These are phyloP conservation scores for Sebastes cheni DNA, from an alignment of 2,797 vertebrate species.

Conservation along the genomic window DNA sequence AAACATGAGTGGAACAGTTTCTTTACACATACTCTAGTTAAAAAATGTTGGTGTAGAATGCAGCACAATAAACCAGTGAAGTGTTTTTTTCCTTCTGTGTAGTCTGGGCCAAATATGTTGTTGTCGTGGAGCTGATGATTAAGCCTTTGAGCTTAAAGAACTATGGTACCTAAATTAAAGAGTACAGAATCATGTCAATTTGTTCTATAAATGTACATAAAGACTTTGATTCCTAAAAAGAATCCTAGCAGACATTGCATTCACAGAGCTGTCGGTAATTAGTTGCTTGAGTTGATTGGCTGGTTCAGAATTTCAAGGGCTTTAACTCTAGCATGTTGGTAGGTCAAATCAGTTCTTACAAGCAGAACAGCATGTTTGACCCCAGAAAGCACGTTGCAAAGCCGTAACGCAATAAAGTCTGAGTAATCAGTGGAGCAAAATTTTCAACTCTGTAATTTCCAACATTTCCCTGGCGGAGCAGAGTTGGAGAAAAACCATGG, in stretches of 20 bases:
- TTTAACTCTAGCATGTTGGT: slow-evolving; percentile 7
- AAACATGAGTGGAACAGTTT: not conserved
- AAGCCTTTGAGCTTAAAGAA: not conserved
- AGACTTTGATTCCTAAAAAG: slow-evolving; percentile 24
- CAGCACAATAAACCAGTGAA: not conserved
- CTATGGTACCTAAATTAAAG: slow-evolving; percentile 41
- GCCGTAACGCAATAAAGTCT: not conserved
- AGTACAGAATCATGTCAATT: slow-evolving; percentile 17
- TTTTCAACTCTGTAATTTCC: slow-evolving; percentile 50
- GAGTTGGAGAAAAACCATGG: slow-evolving; percentile 20
- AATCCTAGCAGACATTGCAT: not conserved
- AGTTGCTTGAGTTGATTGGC: not conserved
- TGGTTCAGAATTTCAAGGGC: not conserved
- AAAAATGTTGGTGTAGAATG: not conserved
- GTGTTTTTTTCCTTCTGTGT: not conserved
- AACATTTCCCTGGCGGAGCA: not conserved
- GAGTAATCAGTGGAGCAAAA: slow-evolving; percentile 18
- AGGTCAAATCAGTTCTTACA: slow-evolving; percentile 18
- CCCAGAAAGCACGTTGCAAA: not conserved
- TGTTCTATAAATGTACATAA: not conserved
- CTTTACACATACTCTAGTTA: not conserved
- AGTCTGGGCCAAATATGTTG: not conserved
- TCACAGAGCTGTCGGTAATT: not conserved
- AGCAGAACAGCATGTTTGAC: slow-evolving; percentile 6
- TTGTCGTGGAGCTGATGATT: slow-evolving; percentile 5